Evolutionary conservation across 2,888 invertebrate species (phyloP), one percentile per base, ranked within the genome.

Genomic region (Pachycephus smyrnensis): DNA sequence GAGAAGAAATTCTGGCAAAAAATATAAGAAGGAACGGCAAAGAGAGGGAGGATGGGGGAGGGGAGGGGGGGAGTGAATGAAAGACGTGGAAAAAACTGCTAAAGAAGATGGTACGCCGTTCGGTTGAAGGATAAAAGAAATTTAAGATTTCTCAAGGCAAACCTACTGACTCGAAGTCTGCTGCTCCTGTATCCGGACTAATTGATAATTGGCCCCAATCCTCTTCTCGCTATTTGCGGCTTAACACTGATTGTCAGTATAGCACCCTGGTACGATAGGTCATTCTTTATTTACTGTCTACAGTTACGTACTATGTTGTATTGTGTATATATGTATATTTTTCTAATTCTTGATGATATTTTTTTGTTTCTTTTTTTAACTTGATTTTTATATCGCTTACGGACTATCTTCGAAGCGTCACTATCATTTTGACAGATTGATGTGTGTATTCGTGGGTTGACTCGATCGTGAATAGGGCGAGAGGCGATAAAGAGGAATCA

Each of bases 201-300:
- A 86, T 84, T 85, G 86, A 86, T 82, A 83, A 86, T 85, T 84
- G 84, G 84, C 82, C 80, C 75, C 84, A 86, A 86, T 85, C 85
- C 75, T 77, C 82, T 86, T 85, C 82, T 75, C 81, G 79, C 80
- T 85, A 83, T 84, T 86, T 85, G 82, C 79, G 80, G 71, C 33
- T 78, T 81, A 79, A 81, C 82, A 82, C 81, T 68, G 75, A 80
- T 71, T 68, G 55, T 9, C 55, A 55, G 55, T 55, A 55, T 55
- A 9, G 23, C 55, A 23, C 23, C 55, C 23, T 55, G 55, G 23
- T 23, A 55, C 55, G 55, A 55, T 55, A 55, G 23, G 1, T 55
- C 23, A 55, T 3, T 23, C 15, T 55, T 55, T 55, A 55, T 23
- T 40, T 15, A 40, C 40, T 15, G 1, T 40, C 0, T 15, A 40